These are phyloP conservation scores for Lates calcarifer DNA, from an alignment of 2,113 vertebrate species.

Conservation along the genomic window DNA sequence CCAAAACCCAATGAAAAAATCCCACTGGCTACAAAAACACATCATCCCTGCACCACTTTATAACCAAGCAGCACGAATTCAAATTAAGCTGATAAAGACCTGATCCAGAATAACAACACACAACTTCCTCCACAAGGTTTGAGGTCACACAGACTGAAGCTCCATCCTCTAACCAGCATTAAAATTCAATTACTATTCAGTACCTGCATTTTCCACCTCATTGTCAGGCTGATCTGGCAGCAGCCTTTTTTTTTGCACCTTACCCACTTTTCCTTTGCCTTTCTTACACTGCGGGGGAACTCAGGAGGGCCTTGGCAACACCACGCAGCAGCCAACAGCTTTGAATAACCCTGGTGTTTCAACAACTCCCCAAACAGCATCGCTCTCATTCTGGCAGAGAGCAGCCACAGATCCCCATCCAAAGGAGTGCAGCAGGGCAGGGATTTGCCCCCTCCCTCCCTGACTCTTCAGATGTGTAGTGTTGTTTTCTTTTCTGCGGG, in stretches of 20 bases:
- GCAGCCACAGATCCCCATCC: not conserved
- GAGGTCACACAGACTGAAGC: too few relatives aligned
- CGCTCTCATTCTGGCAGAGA: constrained; percentile 8
- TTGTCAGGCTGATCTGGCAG: not conserved
- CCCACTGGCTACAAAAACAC: too few relatives aligned
- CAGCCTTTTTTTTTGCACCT: not conserved
- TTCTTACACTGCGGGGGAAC: not conserved
- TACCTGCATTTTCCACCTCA: not conserved
- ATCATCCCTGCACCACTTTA: too few relatives aligned
- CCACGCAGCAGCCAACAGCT: not conserved
- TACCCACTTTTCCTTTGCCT: not conserved
- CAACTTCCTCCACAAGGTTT: constrained; percentile 3
- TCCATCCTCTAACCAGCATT: not conserved
- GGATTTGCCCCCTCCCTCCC: constrained; percentile 24
- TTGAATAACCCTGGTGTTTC: constrained; percentile 14
- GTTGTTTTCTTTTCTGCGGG: constrained; percentile 26
- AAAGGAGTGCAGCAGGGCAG: constrained; percentile 1
- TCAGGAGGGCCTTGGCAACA: not conserved
- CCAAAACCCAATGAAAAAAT: too few relatives aligned
- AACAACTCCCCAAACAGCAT: not conserved
- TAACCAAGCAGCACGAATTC: too few relatives aligned
- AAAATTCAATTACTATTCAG: not conserved
- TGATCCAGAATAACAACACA: not conserved
- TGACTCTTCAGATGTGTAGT: not conserved
- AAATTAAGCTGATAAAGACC: too few relatives aligned